Evolutionary conservation across 2,797 vertebrate genomes (phyloP).

Genomic region (Pelochelys cantorii): DNA sequence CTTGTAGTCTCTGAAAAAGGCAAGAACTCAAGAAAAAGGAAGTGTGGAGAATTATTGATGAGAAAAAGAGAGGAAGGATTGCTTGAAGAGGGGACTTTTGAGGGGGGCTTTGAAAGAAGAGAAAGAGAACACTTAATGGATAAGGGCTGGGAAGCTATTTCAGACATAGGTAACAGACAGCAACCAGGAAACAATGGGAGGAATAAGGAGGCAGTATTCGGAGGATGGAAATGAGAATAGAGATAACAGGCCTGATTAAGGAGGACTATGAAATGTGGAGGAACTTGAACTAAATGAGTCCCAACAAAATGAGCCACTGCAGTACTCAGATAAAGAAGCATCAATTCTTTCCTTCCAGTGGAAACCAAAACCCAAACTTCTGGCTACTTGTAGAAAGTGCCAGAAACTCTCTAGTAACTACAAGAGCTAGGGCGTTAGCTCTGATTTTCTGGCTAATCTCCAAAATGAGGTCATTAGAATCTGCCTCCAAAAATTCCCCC

Average conservation of each 20-base stretch:
- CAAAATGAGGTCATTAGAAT: neutral
- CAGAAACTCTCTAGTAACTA: neutral
- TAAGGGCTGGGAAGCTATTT: neutral
- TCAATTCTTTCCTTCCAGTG: neutral
- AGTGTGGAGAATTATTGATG: neutral
- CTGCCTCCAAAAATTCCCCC: neutral
- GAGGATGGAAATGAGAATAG: neutral
- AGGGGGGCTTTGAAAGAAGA: conserved; percentile 10
- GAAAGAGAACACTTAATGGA: neutral
- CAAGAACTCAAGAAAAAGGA: conserved; percentile 34
- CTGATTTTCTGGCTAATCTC: neutral
- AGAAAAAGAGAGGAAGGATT: neutral
- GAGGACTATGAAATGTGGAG: neutral
- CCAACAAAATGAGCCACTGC: too few relatives aligned
- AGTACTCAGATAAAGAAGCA: neutral
- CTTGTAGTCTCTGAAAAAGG: neutral
- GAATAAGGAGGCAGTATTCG: neutral
- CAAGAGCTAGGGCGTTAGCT: neutral
- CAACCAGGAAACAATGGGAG: neutral
- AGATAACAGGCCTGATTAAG: neutral
- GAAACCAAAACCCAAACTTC: neutral
- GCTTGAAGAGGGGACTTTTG: neutral
- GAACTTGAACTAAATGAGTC: neutral
- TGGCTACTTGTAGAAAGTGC: neutral
- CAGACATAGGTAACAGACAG: neutral